Conservation (phyloP, 2,113 vertebrate genomes). For the Nestor notabilis region DNA sequence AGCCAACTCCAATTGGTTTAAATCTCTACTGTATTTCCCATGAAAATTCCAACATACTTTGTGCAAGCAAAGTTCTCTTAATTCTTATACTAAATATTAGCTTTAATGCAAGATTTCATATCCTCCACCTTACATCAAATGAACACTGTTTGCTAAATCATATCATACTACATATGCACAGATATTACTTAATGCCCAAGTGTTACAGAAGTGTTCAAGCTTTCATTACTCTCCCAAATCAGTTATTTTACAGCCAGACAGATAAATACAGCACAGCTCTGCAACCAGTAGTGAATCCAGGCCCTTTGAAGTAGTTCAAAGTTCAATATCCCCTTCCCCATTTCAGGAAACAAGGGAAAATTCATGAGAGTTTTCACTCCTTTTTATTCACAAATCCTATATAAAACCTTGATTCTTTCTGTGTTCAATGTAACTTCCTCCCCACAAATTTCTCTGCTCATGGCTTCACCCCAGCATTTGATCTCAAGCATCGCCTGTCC, state of each 20-base stretch:
- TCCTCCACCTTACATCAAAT: neutral
- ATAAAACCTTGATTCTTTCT: neutral
- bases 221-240: neutral
- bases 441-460: neutral
- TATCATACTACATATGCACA: neutral
- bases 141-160: neutral
- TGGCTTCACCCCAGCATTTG: neutral
- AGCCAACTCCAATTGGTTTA: neutral
- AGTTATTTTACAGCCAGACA: neutral
- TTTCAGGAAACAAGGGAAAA: neutral
- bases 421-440: neutral
- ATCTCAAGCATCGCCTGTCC: neutral
- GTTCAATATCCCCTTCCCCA: neutral
- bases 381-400: neutral
- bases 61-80: neutral
- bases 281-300: neutral
- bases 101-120: neutral
- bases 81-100: neutral
- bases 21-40: neutral
- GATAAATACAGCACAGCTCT: neutral
- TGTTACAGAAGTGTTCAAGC: neutral
- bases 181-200: neutral
- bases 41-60: neutral
- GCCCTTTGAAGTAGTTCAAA: neutral
- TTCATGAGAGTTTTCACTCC: neutral